A percentile compares a stretch with the other conserved stretches of the same genome.
These are phyloP conservation scores for Cardiocondyla obscurior DNA, from an alignment of 1,140 invertebrate genomes.

Conservation along the genomic window DNA sequence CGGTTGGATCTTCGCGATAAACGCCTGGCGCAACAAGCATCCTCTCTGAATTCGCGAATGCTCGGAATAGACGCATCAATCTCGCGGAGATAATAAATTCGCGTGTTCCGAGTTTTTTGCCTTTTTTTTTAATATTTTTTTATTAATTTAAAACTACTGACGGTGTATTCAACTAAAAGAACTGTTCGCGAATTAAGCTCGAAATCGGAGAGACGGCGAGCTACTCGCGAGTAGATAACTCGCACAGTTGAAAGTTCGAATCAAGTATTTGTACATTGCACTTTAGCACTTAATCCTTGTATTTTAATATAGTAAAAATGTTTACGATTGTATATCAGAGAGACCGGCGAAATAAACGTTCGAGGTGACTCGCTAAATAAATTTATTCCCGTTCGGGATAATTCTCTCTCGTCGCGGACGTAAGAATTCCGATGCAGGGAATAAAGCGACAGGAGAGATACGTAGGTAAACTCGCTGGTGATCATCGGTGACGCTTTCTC, in stretches of 20 bases:
- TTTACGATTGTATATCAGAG: not conserved
- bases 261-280: not conserved
- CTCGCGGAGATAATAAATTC: not conserved
- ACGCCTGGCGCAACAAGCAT: slow-evolving; percentile 7
- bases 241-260: not conserved
- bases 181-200: not conserved
- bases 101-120: too few species aligned
- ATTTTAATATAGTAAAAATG: not conserved
- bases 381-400: not conserved
- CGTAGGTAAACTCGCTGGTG: not conserved
- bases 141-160: not conserved
- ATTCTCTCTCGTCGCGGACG: not conserved
- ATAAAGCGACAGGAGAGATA: not conserved
- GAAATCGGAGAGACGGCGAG: not conserved
- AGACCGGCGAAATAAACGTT: too few species aligned
- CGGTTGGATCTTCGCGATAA: not conserved
- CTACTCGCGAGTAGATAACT: not conserved
- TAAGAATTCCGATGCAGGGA: not conserved
- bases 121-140: too few species aligned
- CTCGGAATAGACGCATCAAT: not conserved
- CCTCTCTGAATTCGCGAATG: not conserved
- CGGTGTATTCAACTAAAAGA: not conserved
- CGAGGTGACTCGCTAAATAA: not conserved
- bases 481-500: not conserved
- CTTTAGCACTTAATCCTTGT: not conserved